Evolutionary conservation across 2,888 invertebrate genomes (phyloP), one percentile per base, ranked within the genome.

Genomic region (Trissolcus japonicus): DNA sequence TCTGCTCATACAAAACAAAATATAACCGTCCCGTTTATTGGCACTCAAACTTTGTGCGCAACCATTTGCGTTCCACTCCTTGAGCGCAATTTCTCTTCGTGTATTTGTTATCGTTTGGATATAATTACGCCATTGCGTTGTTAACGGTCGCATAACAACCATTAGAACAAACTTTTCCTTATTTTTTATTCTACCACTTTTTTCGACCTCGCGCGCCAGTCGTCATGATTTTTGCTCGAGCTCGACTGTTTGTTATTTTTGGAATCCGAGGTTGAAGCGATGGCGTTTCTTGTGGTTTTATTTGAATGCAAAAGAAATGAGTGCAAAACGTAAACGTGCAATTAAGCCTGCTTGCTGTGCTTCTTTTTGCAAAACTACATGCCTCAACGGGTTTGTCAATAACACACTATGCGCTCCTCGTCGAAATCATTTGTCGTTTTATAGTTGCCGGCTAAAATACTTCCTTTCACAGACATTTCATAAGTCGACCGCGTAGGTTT

Each of bases 11-110:
- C 61, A 56, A 67, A 73, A 73, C 73, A 60, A 68, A 69, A 68
- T 73, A 73, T 77, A 69, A 69, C 62, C 63, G 73, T 65, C 60
- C 55, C 73, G 68, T 77, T 77, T 77, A 77, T 43, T 68, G 65
- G 54, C 63, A 62, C 54, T 76, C 60, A 65, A 60, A 54, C 41
- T 40, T 29, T 13, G 50, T 55, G 21, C 60, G 40, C 55, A 50
- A 57, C 62, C 62, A 63, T 40, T 65, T 35, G 60, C 65, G 55
- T 76, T 71, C 71, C 76, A 61, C 65, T 61, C 19, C 60, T 16
- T 55, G 16, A 57, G 41, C 19, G n/a, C 21, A 59, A 60, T 60
- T 69, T 55, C 60, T 69, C 16, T n/a, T 41, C 11, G 29, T 9
- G 11, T 25, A 67, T 74, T 67, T 67, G 74, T 74, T 74, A 29